phyloP scores from a whole-genome alignment of 2,113 vertebrate species.

The Lontra canadensis region DNA sequence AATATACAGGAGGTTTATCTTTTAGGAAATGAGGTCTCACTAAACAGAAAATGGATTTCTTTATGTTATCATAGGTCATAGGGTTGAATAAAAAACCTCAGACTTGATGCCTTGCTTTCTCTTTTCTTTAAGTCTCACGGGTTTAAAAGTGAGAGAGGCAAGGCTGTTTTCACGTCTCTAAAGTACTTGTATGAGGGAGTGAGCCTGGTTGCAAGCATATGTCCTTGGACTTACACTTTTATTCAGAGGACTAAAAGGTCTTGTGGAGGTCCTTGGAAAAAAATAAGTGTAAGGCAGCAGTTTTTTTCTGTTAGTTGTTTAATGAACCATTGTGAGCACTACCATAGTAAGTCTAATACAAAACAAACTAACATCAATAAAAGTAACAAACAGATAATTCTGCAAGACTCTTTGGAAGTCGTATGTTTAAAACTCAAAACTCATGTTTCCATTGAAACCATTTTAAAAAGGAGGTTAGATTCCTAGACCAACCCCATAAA shows the following conservation, averaged over 20 bases:
- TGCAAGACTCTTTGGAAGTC: neutral
- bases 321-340: neutral
- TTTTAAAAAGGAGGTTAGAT: neutral
- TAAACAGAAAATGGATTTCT: conserved; percentile 63
- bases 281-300: neutral
- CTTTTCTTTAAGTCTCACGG: neutral
- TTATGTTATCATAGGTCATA: conserved; percentile 39
- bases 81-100: conserved; percentile 38
- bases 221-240: neutral
- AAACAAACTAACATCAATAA: neutral
- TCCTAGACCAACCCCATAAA: neutral
- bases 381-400: neutral
- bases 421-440: neutral
- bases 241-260: neutral
- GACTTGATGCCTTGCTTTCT: neutral
- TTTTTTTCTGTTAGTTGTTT: neutral
- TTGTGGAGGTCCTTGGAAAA: neutral
- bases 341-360: neutral
- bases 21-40: conserved; percentile 63
- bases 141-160: neutral
- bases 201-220: neutral
- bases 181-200: neutral
- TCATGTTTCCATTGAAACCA: neutral
- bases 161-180: neutral
- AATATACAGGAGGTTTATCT: conserved; percentile 54